These are phyloP conservation scores for Theristicus caerulescens DNA, from an alignment of 2,113 vertebrate genomes.

Conservation along the genomic window DNA sequence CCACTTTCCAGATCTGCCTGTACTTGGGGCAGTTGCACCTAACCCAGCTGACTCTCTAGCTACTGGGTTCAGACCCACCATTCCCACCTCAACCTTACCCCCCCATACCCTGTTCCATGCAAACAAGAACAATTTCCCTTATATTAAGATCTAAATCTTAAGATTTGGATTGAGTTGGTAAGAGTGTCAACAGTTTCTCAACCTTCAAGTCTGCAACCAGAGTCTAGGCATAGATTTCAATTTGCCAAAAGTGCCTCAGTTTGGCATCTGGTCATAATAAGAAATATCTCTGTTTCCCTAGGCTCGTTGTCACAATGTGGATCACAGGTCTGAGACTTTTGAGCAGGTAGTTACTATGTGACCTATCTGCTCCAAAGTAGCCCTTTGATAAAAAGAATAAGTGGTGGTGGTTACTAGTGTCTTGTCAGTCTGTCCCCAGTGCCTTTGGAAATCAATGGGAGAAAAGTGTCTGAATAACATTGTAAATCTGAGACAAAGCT, in stretches of 20 bases:
- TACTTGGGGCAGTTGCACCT: neutral
- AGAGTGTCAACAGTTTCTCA: neutral
- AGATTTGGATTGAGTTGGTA: neutral
- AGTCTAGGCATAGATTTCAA: neutral
- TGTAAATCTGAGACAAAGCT: neutral
- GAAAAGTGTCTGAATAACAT: neutral
- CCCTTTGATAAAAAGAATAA: neutral
- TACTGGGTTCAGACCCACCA: neutral
- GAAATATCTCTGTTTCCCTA: neutral
- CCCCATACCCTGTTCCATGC: neutral
- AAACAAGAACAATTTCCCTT: neutral
- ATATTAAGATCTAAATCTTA: neutral
- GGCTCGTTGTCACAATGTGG: fast-evolving
- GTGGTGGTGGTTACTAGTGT: neutral
- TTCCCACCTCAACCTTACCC: neutral
- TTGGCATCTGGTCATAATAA: neutral
- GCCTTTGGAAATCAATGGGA: neutral
- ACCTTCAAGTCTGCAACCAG: neutral
- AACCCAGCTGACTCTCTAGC: neutral
- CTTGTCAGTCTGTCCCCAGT: neutral
- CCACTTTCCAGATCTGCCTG: neutral
- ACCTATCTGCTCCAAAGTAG: neutral
- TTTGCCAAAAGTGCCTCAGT: neutral
- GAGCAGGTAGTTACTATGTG: neutral
- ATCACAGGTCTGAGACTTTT: neutral